Base-by-base conservation (phyloP, 2,113 vertebrate species). In the Sorex fumeus region DNA sequence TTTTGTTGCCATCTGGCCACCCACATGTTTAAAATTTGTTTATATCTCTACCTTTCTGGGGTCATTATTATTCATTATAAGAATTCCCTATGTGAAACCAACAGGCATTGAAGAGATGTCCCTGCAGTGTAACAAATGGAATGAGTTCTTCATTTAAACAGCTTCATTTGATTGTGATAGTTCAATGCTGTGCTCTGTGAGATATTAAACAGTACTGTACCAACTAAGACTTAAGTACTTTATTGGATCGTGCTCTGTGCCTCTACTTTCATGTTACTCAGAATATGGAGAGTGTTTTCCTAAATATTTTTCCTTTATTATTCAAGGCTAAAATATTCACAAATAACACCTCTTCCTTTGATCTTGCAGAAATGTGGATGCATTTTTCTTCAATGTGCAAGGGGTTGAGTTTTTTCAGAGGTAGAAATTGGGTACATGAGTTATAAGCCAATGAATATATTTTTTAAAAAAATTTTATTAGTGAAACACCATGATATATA, bases 1-100 rank as follows among this genome's bases (percentile, higher is more conserved):
- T 93, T 93, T 94, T 95, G 43, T 94, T 94, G 87, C 83, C 71
- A 79, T 83, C 70, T 93, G 64, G 28, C 66, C 53, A 87, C 79
- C 34, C 70, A 30, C 74, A 30, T 94, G 28, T 93, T 94, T 81
- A 94, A 60, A 1, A 2, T 91, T 71, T 57, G 36, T 91, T 71
- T 87, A 30, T 34, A 92, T 83, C 50, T 70, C 77, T 71, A 32
- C 34, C 89, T 80, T 88, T 7, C 70, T 93, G 40, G 69, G 40
- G n/a, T 86, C 80, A n/a, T 82, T 13, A 81, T 60, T 75, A 82
- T 69, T 83, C 30, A 36, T 80, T 79, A 32, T 91, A 76, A 93
- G 66, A 90, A 36, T 78, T 88, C 72, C 83, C 43, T 75, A 82
- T 74, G 60, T 90, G 64, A 94, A 93, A 87, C 69, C 53, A 90